Evolutionary conservation across 2,888 invertebrate species (phyloP).

Genomic region (Spisula solida): DNA sequence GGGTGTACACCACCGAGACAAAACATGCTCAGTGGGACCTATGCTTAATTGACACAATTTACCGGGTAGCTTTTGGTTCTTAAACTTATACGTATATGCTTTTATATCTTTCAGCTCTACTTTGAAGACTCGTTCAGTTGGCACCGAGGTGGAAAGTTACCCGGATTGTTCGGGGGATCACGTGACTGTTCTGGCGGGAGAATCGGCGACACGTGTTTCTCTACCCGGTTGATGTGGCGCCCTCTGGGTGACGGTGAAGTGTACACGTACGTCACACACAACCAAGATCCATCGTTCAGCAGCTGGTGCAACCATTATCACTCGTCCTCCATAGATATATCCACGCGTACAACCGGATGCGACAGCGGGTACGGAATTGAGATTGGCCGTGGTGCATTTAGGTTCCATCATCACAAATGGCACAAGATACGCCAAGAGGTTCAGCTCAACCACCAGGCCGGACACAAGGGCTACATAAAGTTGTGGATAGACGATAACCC

Average conservation of each 20-base stretch:
- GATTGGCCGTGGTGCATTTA: slow-evolving; percentile 62
- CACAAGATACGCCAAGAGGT: slow-evolving; percentile 76
- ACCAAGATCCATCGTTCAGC: slow-evolving; percentile 52
- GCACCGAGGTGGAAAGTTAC: slow-evolving; percentile 76
- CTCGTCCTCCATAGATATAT: neutral
- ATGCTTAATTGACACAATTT: too few species aligned
- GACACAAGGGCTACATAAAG: slow-evolving; percentile 72
- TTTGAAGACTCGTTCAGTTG: slow-evolving; percentile 63
- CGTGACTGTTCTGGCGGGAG: slow-evolving; percentile 76
- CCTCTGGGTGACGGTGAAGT: slow-evolving; percentile 78
- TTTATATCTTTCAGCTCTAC: slow-evolving; percentile 40
- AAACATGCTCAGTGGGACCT: too few species aligned
- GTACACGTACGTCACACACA: slow-evolving; percentile 78
- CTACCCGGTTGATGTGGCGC: slow-evolving; percentile 81
- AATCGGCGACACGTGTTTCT: slow-evolving; percentile 75
- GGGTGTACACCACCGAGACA: too few species aligned
- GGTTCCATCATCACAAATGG: slow-evolving; percentile 70
- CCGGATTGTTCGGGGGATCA: slow-evolving; percentile 77
- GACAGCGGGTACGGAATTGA: slow-evolving; percentile 47
- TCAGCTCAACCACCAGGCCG: slow-evolving; percentile 73
- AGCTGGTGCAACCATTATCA: slow-evolving; percentile 63
- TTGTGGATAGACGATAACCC: slow-evolving; percentile 72
- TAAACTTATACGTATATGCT: too few species aligned
- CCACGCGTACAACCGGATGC: slow-evolving; percentile 29
- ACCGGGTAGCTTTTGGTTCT: too few species aligned